These are phyloP conservation scores for Nysson spinosus DNA, from an alignment of 2,888 invertebrate genomes.

Conservation along the genomic window DNA sequence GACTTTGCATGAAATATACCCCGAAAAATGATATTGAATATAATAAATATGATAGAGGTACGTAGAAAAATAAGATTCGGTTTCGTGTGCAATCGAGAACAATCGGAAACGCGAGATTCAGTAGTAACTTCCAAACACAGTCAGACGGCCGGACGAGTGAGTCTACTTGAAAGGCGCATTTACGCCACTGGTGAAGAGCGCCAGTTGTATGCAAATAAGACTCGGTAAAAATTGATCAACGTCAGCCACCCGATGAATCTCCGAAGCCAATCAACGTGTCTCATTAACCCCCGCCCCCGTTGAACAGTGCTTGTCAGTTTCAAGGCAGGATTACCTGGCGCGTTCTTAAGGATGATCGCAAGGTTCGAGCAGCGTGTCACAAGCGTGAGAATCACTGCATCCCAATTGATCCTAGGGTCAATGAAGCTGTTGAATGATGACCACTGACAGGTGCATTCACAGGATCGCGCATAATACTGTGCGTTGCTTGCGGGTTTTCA, in stretches of 20 bases:
- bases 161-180: constrained; percentile 20
- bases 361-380: constrained; percentile 41
- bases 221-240: constrained; percentile 67
- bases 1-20: no score
- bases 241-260: constrained; percentile 67
- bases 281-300: constrained; percentile 68
- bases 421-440: constrained; percentile 73
- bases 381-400: constrained; percentile 67
- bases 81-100: neutral
- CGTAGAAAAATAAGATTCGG: neutral
- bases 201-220: constrained; percentile 68
- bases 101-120: constrained; percentile 19
- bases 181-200: constrained; percentile 56
- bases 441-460: constrained; percentile 70
- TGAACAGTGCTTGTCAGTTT: constrained; percentile 62
- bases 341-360: constrained; percentile 7
- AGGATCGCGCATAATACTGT: constrained; percentile 60
- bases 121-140: constrained; percentile 35
- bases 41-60: no score
- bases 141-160: constrained; percentile 21
- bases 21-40: no score
- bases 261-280: constrained; percentile 67
- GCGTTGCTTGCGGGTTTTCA: constrained; percentile 55
- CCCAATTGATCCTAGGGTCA: constrained; percentile 71
- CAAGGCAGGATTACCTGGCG: constrained; percentile 24